These are phyloP conservation scores for Diarsia mendica DNA, from an alignment of 2,888 invertebrate genomes.

Conservation along the genomic window DNA sequence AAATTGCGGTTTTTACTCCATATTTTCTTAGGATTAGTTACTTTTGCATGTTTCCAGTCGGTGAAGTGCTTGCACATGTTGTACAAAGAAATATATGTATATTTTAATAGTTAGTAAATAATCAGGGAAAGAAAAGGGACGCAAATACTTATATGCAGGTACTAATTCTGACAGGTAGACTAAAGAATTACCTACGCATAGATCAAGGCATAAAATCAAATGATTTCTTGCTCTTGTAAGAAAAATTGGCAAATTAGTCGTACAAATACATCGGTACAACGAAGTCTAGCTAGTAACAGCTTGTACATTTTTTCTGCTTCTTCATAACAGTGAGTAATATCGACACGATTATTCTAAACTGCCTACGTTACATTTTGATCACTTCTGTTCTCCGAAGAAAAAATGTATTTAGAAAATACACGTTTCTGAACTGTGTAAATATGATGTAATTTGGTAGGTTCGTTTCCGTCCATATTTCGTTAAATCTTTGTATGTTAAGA, in stretches of 20 bases:
- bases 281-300: neutral
- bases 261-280: neutral
- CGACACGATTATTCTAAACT: slow-evolving; percentile 21
- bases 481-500: neutral
- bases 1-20: neutral
- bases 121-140: no score
- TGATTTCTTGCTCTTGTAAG: neutral
- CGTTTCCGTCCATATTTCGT: neutral
- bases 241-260: slow-evolving; percentile 16
- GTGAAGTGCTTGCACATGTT: neutral
- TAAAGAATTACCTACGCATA: neutral
- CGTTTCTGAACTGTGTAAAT: slow-evolving; percentile 26
- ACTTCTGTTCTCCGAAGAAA: slow-evolving; percentile 13
- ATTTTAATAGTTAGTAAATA: no score
- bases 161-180: no score
- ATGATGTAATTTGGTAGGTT: slow-evolving; percentile 9
- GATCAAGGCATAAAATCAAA: neutral
- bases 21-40: neutral
- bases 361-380: slow-evolving; percentile 32
- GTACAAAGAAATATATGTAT: no score
- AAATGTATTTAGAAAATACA: slow-evolving; percentile 16
- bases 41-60: neutral
- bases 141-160: neutral
- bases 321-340: slow-evolving; percentile 34
- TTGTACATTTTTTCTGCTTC: slow-evolving; percentile 3